A percentile compares a stretch with the other conserved stretches of the same genome.
These are phyloP conservation scores for Prolemur simus DNA, from an alignment of 2,113 vertebrate genomes.

Conservation along the genomic window DNA sequence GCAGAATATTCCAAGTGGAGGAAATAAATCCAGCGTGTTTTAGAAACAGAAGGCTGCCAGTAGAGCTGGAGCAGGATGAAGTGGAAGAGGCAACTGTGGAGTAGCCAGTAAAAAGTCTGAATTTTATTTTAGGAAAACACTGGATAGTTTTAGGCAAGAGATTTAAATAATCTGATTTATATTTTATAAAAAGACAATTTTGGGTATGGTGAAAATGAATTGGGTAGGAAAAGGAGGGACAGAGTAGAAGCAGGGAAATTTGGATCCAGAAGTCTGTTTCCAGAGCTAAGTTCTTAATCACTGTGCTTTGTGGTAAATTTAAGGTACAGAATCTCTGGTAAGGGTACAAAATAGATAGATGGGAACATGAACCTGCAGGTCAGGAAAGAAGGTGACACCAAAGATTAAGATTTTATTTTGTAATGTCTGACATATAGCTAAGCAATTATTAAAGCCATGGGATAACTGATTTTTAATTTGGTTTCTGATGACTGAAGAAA, in stretches of 20 bases:
- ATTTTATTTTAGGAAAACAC: neutral
- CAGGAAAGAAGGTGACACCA: neutral
- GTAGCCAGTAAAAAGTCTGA: neutral
- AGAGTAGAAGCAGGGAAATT: neutral
- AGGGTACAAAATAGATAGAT: neutral
- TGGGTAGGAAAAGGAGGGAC: neutral
- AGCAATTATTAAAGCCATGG: neutral
- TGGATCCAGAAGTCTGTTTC: neutral
- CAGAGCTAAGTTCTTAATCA: neutral
- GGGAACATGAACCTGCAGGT: neutral
- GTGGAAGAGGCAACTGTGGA: neutral
- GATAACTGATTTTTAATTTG: neutral
- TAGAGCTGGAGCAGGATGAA: neutral
- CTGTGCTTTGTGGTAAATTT: neutral
- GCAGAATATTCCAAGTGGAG: neutral
- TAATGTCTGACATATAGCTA: neutral
- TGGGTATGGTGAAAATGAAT: neutral
- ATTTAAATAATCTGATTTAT: neutral
- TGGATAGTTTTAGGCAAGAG: neutral
- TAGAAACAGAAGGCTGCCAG: neutral
- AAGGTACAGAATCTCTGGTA: neutral
- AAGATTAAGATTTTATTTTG: constrained; percentile 10
- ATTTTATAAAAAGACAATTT: constrained; percentile 10
- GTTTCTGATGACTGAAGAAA: neutral
- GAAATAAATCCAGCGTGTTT: neutral